Percentiles rank a stretch among this genome's conserved stretches.
These are phyloP conservation scores for Numida meleagris DNA, from an alignment of 2,113 vertebrate species.

Conservation along the genomic window DNA sequence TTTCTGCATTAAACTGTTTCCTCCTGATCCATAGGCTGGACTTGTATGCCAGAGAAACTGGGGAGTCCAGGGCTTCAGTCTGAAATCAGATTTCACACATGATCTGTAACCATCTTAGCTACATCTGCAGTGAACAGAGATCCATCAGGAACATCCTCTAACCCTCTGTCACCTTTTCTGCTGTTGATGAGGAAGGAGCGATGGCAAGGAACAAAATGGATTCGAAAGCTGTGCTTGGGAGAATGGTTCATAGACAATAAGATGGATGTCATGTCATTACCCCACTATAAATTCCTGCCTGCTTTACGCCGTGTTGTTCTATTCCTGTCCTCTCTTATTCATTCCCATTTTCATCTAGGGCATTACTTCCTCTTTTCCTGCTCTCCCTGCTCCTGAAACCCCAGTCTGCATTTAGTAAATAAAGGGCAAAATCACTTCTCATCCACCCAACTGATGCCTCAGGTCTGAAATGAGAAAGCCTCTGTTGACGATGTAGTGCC, in stretches of 20 bases:
- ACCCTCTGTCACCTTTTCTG: background rate
- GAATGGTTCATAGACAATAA: conserved; percentile 37
- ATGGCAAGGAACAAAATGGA: conserved; percentile 3
- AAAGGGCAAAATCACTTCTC: conserved; percentile 9
- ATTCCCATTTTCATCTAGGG: conserved; percentile 27
- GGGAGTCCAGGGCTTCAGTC: background rate
- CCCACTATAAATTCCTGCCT: background rate
- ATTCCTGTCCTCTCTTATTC: background rate
- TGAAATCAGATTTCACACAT: background rate
- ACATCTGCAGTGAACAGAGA: background rate
- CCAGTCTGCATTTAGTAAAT: conserved; percentile 58
- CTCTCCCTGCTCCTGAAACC: background rate
- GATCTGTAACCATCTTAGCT: background rate
- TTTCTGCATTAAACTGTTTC: background rate
- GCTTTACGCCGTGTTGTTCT: background rate
- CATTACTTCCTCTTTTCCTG: background rate
- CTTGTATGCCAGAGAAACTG: background rate
- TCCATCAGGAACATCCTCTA: background rate
- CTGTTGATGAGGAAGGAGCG: background rate
- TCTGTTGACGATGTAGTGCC: conserved; percentile 3
- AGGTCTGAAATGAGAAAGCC: conserved; percentile 36
- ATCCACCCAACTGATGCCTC: background rate
- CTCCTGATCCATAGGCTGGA: background rate
- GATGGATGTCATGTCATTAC: conserved; percentile 43
- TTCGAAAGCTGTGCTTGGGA: background rate